Evolutionary conservation across 2,797 vertebrate species (phyloP).

Genomic region (Silurus lanzhouensis): DNA sequence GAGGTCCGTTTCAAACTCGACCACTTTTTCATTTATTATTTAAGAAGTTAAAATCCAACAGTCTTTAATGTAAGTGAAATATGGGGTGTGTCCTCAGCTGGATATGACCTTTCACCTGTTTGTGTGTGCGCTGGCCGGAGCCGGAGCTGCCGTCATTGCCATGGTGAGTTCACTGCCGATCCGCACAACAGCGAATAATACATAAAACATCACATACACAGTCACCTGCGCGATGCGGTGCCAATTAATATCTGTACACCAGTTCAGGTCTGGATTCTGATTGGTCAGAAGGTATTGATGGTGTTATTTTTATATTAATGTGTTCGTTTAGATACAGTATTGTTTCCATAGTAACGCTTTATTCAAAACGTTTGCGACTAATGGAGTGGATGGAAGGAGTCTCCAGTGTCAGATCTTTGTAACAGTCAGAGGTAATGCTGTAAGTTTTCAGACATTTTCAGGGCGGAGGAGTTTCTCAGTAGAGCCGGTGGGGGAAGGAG

Average conservation of each 20-base stretch:
- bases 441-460: background rate
- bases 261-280: too few relatives aligned
- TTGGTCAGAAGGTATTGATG: too few relatives aligned
- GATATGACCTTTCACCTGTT: conserved; percentile 99
- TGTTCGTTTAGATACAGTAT: background rate
- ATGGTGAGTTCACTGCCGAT: conserved; percentile 82
- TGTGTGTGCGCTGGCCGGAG: conserved; percentile 94
- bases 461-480: background rate
- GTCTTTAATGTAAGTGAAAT: conserved; percentile 11
- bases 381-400: background rate
- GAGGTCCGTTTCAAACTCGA: conserved; percentile 76
- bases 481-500: background rate
- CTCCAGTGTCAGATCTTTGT: background rate
- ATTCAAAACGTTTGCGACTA: background rate
- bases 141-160: conserved; percentile 94
- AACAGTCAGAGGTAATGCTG: background rate
- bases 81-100: conserved; percentile 73
- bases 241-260: too few relatives aligned
- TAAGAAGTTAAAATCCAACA: background rate
- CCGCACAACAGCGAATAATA: background rate
- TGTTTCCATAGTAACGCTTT: background rate
- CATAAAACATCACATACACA: background rate
- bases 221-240: background rate
- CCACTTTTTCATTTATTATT: background rate
- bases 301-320: background rate